Evolutionary conservation across 2,113 vertebrate genomes (phyloP), one percentile per base, ranked within the genome.

Genomic region (Halichoerus grypus): DNA sequence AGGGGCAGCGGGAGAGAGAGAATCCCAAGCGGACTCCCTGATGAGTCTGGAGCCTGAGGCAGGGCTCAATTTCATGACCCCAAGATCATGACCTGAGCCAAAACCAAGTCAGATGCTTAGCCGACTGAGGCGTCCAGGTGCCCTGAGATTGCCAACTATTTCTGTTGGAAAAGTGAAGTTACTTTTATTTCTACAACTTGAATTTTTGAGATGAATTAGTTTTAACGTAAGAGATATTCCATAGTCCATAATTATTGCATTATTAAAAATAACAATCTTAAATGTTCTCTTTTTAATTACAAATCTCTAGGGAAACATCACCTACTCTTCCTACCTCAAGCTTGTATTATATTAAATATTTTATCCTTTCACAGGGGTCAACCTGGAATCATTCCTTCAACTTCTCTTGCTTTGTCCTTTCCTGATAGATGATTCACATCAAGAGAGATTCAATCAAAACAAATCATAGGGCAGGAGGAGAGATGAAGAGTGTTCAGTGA

Each of bases 341-440:
- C 81, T 88, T 84, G 16, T 63, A 91, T 53, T 28, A 46, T 69
- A 42, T 53, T 95, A 71, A 57, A 57, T 74, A n/a, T 85, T 92
- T 91, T 77, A 84, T 79, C 82, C 18, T 82, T 94, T 85, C 36
- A 61, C n/a, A 67, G 31, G 39, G 42, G 57, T 86, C 88, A 97
- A n/a, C 31, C 16, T 76, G 15, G 18, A 80, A 16, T 71, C 51
- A n/a, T 55, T 74, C 16, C 90, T 93, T 96, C n/a, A 65, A 42
- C 81, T 90, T 13, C 28, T 91, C 69, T 79, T 74, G 42, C 31
- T 85, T 96, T 88, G 71, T 89, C 59, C 39, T 97, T 95, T 95
- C 46, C 57, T 96, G 74, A 84, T 59, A 57, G 24, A 90, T 92
- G 33, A 85, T 92, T 94, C 46, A 85, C 36, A 36, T 14, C 12